A percentile compares a stretch with the other conserved stretches of the same genome.
Conservation (phyloP, 2,113 vertebrate genomes). For the Cyrtonyx montezumae region DNA sequence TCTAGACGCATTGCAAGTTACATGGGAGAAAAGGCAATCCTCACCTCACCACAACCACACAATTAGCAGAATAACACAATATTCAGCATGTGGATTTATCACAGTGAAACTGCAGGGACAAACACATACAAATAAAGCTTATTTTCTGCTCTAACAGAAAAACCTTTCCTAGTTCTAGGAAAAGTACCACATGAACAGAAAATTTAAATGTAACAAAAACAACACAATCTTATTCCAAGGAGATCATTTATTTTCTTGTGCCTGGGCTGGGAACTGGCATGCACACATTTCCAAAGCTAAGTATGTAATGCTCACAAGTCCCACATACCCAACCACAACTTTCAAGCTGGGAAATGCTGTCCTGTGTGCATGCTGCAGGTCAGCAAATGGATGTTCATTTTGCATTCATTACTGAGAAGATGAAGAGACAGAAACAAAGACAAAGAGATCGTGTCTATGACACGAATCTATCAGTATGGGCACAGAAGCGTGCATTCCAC, state of each 20-base stretch:
- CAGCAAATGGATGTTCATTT: background rate
- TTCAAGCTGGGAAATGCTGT: background rate
- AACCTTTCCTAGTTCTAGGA: background rate
- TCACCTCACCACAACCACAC: too few species aligned
- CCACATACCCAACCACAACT: background rate
- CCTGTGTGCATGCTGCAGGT: background rate
- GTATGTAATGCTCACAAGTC: rapidly evolving
- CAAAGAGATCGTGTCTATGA: background rate
- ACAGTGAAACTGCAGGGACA: background rate
- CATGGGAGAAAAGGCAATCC: too few species aligned
- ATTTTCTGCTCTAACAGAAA: background rate
- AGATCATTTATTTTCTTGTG: background rate
- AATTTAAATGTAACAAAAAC: background rate
- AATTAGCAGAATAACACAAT: background rate
- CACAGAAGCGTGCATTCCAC: background rate
- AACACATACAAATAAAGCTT: background rate
- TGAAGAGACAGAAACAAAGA: background rate
- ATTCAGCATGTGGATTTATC: background rate
- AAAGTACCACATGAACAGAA: background rate
- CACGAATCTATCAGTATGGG: background rate
- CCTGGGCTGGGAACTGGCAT: background rate
- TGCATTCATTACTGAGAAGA: background rate
- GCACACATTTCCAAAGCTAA: background rate
- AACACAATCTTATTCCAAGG: background rate
- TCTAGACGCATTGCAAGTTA: too few species aligned